phyloP scores from a whole-genome alignment of 2,888 invertebrate species.

The Chydorus sphaericus region DNA sequence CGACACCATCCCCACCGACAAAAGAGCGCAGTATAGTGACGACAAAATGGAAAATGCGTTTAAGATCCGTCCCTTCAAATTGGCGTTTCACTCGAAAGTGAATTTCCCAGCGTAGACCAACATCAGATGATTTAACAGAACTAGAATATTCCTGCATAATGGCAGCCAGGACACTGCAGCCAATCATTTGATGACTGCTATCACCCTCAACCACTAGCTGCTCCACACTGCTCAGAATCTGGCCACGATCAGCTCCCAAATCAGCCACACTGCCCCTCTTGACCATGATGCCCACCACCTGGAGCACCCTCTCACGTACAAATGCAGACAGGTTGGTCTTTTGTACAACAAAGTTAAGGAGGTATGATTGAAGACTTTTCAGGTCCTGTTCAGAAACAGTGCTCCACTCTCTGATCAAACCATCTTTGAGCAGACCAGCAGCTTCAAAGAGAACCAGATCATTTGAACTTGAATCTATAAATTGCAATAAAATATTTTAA shows the following conservation, averaged over 20 bases:
- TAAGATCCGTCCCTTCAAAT: constrained; percentile 66
- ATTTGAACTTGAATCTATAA: constrained; percentile 10
- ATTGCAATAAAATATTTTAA: background rate
- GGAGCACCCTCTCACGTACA: constrained; percentile 54
- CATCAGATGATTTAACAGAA: constrained; percentile 68
- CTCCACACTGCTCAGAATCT: constrained; percentile 56
- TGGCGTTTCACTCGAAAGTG: constrained; percentile 69
- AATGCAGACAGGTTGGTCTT: constrained; percentile 52
- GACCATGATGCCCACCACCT: constrained; percentile 73
- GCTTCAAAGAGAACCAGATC: constrained; percentile 80
- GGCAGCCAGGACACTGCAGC: constrained; percentile 66
- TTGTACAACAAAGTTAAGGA: constrained; percentile 58
- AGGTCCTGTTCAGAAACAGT: constrained; percentile 52
- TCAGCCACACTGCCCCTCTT: constrained; percentile 69
- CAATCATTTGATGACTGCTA: constrained; percentile 40
- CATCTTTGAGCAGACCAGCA: constrained; percentile 62
- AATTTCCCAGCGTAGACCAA: constrained; percentile 74
- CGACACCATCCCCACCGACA: constrained; percentile 26
- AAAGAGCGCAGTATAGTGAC: constrained; percentile 45
- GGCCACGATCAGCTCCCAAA: constrained; percentile 47
- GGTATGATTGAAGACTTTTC: constrained; percentile 54
- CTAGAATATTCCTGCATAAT: constrained; percentile 79
- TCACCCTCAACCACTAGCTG: constrained; percentile 55
- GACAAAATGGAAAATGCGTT: constrained; percentile 60
- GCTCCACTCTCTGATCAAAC: constrained; percentile 71